Conservation (phyloP, 1,140 invertebrate species). For the Drosophila jambulina region DNA sequence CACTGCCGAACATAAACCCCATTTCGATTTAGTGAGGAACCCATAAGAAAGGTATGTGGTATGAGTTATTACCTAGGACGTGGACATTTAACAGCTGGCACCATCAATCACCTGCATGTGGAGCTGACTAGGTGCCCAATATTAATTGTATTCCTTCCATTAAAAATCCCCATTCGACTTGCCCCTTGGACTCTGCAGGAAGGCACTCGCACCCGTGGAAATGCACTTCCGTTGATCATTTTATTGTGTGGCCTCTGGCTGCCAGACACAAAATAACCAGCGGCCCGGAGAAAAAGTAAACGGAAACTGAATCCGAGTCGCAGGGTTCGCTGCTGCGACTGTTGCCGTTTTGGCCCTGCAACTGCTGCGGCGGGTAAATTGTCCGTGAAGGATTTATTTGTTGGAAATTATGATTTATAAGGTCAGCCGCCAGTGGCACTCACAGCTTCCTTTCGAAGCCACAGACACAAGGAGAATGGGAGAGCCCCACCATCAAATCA, state of each 20-base stretch:
- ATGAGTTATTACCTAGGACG: slow-evolving; percentile 13
- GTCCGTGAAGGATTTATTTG: slow-evolving; percentile 82
- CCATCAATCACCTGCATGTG: slow-evolving; percentile 39
- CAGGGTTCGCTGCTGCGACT: slow-evolving; percentile 35
- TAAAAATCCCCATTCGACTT: slow-evolving; percentile 3
- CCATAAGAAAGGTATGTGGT: neutral
- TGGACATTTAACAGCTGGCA: slow-evolving; percentile 16
- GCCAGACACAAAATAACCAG: slow-evolving; percentile 39
- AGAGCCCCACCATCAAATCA: slow-evolving; percentile 33
- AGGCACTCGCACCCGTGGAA: slow-evolving; percentile 1
- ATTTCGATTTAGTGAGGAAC: neutral
- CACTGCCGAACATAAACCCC: neutral
- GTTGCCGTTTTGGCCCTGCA: slow-evolving; percentile 68
- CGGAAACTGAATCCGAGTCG: slow-evolving; percentile 38
- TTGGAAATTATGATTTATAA: slow-evolving; percentile 82
- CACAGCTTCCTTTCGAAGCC: slow-evolving; percentile 22
- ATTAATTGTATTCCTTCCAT: slow-evolving; percentile 29
- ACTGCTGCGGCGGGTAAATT: slow-evolving; percentile 66
- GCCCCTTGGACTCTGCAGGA: neutral
- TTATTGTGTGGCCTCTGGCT: slow-evolving; percentile 36
- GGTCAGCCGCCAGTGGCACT: slow-evolving; percentile 60
- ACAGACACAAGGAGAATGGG: slow-evolving; percentile 7
- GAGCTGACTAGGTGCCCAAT: slow-evolving; percentile 12
- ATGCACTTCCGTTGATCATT: slow-evolving; percentile 39
- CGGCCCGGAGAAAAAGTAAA: slow-evolving; percentile 18